A percentile compares a stretch with the other conserved stretches of the same genome.
Conservation (phyloP, 2,797 vertebrate species). For the Lutra lutra region DNA sequence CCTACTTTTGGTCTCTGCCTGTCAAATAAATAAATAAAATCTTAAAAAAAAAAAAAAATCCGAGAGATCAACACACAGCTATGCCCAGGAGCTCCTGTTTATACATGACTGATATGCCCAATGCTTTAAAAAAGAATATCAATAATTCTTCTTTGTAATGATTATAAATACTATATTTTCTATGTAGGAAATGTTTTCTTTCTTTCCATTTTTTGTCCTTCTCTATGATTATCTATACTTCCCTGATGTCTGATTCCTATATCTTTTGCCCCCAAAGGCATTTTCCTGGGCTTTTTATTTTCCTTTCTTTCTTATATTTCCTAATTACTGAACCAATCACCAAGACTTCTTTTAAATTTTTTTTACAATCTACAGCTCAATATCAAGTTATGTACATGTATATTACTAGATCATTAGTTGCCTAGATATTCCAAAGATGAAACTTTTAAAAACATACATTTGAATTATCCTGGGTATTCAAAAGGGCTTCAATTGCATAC, state of each 20-base stretch:
- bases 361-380: not conserved
- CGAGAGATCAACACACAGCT: not conserved
- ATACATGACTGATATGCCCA: not conserved
- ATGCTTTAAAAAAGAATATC: not conserved
- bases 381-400: not conserved
- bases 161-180: not conserved
- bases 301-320: not conserved
- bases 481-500: not conserved
- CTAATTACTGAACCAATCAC: not conserved
- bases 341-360: not conserved
- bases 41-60: no score
- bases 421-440: not conserved
- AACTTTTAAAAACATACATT: not conserved
- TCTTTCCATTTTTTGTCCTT: not conserved
- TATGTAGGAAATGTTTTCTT: not conserved
- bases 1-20: no score
- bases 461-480: not conserved
- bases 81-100: not conserved
- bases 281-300: not conserved
- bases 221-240: not conserved
- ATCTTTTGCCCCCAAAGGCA: not conserved
- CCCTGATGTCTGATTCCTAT: not conserved
- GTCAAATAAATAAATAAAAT: no score
- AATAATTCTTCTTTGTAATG: not conserved
- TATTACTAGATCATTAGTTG: not conserved